Base-by-base conservation (phyloP, 2,797 vertebrate species). In the Bucorvus abyssinicus region DNA sequence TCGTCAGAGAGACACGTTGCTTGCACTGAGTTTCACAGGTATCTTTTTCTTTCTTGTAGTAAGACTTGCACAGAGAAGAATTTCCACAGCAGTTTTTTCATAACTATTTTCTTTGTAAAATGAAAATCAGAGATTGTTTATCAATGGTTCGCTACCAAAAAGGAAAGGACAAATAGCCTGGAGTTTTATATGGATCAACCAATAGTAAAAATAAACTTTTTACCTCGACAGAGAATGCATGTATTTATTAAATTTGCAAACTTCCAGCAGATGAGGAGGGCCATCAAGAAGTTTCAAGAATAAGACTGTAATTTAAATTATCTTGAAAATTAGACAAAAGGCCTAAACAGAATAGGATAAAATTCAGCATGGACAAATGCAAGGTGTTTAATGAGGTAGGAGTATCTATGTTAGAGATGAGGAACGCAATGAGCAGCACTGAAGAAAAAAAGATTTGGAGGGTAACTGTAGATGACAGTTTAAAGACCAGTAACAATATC, bases 41-140 rank as follows among this genome's bases (percentile, higher is more conserved):
- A 32, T 19, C 4, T 26, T 53, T 49, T 69, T n/a, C n/a, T n/a
- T 17, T 36, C 22, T 59, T 61, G 9, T 27, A 77, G 14, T 29
- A 79, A 82, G 71, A 83, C 5, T 32, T 71, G 42, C 3, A 22
- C 6, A 30, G 30, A 42, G 20, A 70, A 68, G 3, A 77, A 87
- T 67, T 80, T 76, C 13, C 30, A 36, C 4, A 22, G 8, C n/a
- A 24, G 14, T 3, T 42, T 59, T 63, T 88, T 76, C 4, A 9
- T 18, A 63, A 1, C 0, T 29, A 77, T 74, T 90, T 91, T 34
- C 13, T 59, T 65, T 45, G 12, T 11, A 52, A 57, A 59, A 78
- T 0, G 0, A 65, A 76, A 70, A 29, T 36, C 12, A 24, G 69
- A 53, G 38, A 14, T 47, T 14, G 0, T 27, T 67, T 76, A 69